Base-by-base conservation (phyloP, 2,888 invertebrate genomes). In the Odontomyia ornata region DNA sequence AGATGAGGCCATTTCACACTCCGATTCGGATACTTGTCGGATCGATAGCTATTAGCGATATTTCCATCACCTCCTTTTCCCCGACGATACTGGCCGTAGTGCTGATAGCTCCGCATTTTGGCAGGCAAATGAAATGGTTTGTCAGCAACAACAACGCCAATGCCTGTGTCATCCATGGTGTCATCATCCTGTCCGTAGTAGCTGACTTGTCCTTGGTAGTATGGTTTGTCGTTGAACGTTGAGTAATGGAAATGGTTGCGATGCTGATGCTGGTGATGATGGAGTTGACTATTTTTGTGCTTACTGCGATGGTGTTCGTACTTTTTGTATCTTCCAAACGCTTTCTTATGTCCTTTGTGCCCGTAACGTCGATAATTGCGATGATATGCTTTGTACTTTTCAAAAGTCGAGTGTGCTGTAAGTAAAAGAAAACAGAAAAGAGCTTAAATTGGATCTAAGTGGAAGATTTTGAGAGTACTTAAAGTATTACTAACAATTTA, bases 1-100 rank as follows among this genome's bases (percentile, higher is more conserved):
- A 86, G 81, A 80, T 86, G 85, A 11, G 86, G 86, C 86, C 86
- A 86, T 78, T 86, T 86, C 79, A 15, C 77, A 77, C 77, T 78
- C 76, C 7, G 80, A 79, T 28, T 76, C 57, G 79, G 25, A 72
- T 77, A 73, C 79, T 79, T 60, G 78, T 77, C 57, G 78, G 75
- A 30, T 76, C 78, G 78, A 47, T 79, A 76, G 1, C 18, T 47
- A 47, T 47, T 47, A 46, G 47, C 57, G 23, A 1, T 47, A 75
- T 5, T 27, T 60, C 15, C 25, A 36, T 28, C 65, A 75, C 36
- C 65, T 11, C 75, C 62, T n/a, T 52, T 27, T 1, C 64, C 64
- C 21, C 75, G 75, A 27, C 23, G 36, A 36, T 60, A 60, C 7
- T 73, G 69, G 11, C 52, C 69, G 43, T 62, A 76, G 65, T 56